Base-by-base conservation (phyloP, 2,113 vertebrate genomes). In the Indri indri region DNA sequence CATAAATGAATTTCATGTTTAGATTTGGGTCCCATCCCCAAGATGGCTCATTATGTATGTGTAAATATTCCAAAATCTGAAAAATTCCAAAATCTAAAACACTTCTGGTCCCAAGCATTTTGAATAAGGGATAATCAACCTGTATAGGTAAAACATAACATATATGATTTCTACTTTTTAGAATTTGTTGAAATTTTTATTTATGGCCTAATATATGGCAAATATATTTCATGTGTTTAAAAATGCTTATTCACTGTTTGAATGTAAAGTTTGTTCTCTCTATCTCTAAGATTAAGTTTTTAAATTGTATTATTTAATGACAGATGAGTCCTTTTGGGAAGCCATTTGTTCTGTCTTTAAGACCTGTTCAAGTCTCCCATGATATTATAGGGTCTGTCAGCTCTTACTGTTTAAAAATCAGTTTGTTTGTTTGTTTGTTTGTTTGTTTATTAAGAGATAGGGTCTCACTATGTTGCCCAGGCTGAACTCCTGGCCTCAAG, bases 161-260 rank as follows among this genome's bases (percentile, higher is more conserved):
- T 70, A 42, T 37, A 20, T 70, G 87, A 82, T 84, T 82, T 90
- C n/a, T 85, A 18, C 79, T 82, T 85, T 92, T 80, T 45, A 65
- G 40, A 65, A 89, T 70, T 81, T 52, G 83, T 30, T 76, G 52
- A 86, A 22, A 47, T 63, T 89, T 88, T 94, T 73, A 61, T 81
- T 89, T 74, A 81, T 68, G 37, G 16, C 40, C 30, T 92, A 85
- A 77, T 30, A 71, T 77, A 40, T 54, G 68, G 66, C 37, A 68
- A 71, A 52, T 52, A 52, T 52, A 52, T 93, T 93, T 93, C 59
- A 57, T 83, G 25, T 88, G 18, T 73, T 94, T 88, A 42, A 88
- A 73, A 82, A 80, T 54, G 12, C 57, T 57, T 82, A 59, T 79
- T 91, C 87, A 42, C 66, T 73, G 17, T 63, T 70, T 45, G 45